A percentile compares a stretch with the other conserved stretches of the same genome.
Evolutionary conservation across 2,797 vertebrate species (phyloP).

Genomic region (Poecilia velifera): DNA sequence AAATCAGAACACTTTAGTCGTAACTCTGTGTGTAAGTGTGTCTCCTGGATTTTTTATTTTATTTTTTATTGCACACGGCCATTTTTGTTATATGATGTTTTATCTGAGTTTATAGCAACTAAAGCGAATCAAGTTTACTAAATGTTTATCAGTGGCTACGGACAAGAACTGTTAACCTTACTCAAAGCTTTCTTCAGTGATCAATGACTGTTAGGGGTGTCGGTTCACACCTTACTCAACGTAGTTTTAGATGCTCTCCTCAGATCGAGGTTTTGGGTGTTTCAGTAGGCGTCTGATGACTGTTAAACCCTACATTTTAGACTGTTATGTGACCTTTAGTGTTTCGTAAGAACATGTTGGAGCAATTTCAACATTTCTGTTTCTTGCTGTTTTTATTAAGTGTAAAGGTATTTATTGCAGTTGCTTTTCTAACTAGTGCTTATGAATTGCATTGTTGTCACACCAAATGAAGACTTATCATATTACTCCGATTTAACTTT

Average conservation of each 20-base stretch:
- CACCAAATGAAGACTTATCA: conserved; percentile 43
- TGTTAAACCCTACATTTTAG: conserved; percentile 78
- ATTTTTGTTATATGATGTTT: conserved; percentile 38
- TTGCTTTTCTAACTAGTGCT: conserved; percentile 45
- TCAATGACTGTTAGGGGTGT: conserved; percentile 80
- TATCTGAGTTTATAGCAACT: conserved; percentile 44
- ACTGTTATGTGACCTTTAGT: conserved; percentile 77
- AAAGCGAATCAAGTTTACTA: conserved; percentile 32
- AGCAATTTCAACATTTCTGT: conserved; percentile 37
- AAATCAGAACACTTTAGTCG: conserved; percentile 40
- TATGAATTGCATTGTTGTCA: conserved; percentile 51
- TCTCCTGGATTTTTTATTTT: conserved; percentile 28
- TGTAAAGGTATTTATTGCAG: conserved; percentile 48
- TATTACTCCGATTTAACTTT: conserved; percentile 21
- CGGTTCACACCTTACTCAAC: conserved; percentile 63
- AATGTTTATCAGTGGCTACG: conserved; percentile 50
- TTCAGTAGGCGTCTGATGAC: conserved; percentile 73
- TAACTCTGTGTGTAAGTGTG: conserved; percentile 22
- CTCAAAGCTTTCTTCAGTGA: conserved; percentile 71
- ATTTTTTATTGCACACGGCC: conserved; percentile 25
- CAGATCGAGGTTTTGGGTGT: conserved; percentile 56
- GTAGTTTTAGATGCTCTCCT: conserved; percentile 51
- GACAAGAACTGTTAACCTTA: conserved; percentile 79
- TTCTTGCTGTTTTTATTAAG: conserved; percentile 35
- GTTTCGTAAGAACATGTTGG: conserved; percentile 39